A percentile compares a stretch with the other conserved stretches of the same genome.
phyloP scores from a whole-genome alignment of 2,113 vertebrate genomes.

The Apus apus region DNA sequence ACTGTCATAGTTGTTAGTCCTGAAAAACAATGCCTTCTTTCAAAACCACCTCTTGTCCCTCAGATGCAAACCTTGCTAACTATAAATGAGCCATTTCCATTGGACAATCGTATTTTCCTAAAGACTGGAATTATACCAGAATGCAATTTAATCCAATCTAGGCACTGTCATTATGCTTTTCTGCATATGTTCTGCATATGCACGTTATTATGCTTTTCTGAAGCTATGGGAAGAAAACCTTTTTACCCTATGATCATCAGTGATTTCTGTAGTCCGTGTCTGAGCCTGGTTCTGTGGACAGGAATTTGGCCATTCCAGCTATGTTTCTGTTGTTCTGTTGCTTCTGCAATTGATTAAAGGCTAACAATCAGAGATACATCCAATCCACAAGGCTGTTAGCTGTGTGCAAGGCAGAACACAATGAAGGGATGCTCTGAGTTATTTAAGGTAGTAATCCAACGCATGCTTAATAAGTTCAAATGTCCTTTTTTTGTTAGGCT shows the following conservation, averaged over 20 bases:
- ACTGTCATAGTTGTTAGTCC: not conserved
- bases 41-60: not conserved
- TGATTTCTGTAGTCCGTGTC: not conserved
- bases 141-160: not conserved
- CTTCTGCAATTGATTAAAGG: not conserved
- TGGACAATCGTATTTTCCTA: not conserved
- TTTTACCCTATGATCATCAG: not conserved
- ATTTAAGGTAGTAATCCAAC: not conserved
- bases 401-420: not conserved
- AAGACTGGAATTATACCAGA: not conserved
- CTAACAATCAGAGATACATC: not conserved
- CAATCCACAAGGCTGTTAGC: not conserved
- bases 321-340: not conserved
- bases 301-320: not conserved
- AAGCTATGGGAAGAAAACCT: not conserved
- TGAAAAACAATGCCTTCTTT: not conserved
- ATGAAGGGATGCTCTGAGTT: not conserved
- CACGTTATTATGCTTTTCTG: not conserved
- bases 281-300: not conserved
- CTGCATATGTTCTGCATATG: too few species aligned
- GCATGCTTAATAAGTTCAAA: not conserved
- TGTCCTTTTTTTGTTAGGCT: not conserved
- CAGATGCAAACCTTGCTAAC: not conserved
- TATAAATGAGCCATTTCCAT: not conserved
- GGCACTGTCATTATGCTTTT: not conserved